These are phyloP conservation scores for Argyra leucocephala DNA, from an alignment of 2,888 invertebrate species.

Conservation along the genomic window DNA sequence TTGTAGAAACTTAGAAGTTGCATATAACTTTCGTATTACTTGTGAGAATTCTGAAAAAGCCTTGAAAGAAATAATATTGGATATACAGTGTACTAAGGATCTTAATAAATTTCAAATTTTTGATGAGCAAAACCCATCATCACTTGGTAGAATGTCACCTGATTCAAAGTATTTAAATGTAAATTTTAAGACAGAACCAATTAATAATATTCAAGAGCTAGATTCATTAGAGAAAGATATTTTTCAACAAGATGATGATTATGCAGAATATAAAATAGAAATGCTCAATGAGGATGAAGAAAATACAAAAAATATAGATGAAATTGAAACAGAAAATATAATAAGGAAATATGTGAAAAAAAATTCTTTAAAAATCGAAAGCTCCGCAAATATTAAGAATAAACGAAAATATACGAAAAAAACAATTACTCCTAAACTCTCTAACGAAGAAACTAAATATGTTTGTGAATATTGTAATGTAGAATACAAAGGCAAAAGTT, in stretches of 20 bases:
- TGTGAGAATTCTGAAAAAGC: neutral
- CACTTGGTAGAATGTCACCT: neutral
- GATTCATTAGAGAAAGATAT: neutral
- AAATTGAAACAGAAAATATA: neutral
- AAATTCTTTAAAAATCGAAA: neutral
- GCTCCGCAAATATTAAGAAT: neutral
- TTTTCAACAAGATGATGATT: no score
- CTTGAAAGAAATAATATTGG: neutral
- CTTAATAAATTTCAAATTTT: neutral
- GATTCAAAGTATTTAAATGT: neutral
- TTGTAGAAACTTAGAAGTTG: neutral
- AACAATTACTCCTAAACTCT: neutral
- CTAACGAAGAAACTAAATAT: neutral
- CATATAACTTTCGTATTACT: neutral
- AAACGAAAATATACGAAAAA: neutral
- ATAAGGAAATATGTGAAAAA: neutral
- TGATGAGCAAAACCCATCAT: neutral
- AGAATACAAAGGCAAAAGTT: neutral
- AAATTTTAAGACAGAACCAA: neutral
- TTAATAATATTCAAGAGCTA: neutral
- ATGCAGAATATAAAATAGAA: no score
- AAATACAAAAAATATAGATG: no score
- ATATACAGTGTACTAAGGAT: neutral
- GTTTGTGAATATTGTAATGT: conserved; percentile 1
- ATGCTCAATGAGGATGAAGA: no score